phyloP scores from a whole-genome alignment of 2,888 invertebrate genomes.

The Pristionchus mayeri region DNA sequence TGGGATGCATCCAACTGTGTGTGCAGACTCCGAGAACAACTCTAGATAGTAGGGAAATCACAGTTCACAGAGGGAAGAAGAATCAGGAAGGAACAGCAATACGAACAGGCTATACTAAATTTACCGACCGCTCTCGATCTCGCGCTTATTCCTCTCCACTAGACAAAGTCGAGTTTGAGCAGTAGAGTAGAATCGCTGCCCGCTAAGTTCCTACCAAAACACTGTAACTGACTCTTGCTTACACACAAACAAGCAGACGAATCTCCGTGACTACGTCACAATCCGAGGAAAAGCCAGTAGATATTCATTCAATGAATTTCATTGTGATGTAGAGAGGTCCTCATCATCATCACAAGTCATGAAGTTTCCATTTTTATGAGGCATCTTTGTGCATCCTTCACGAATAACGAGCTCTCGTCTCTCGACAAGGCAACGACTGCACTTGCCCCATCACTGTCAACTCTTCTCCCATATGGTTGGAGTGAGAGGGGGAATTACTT shows the following conservation, averaged over 20 bases:
- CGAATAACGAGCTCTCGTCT: too few species aligned
- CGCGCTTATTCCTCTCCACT: neutral
- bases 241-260: neutral
- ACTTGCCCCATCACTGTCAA: neutral
- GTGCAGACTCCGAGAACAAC: too few species aligned
- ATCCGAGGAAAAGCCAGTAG: too few species aligned
- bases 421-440: too few species aligned
- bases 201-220: conserved; percentile 33
- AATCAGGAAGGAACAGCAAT: conserved; percentile 6
- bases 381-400: neutral
- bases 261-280: neutral
- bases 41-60: too few species aligned
- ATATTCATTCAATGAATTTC: too few species aligned
- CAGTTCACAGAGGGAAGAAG: neutral
- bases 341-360: neutral
- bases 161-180: neutral
- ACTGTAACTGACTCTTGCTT: conserved; percentile 29
- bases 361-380: neutral
- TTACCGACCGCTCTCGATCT: conserved; percentile 13
- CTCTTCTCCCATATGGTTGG: conserved; percentile 3
- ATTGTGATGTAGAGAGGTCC: too few species aligned
- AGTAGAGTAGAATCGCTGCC: neutral
- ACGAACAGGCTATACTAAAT: conserved; percentile 16
- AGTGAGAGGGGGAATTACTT: neutral
- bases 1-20: neutral